Base-by-base conservation (phyloP, 2,888 invertebrate genomes). In the Leptinotarsa haldemani region DNA sequence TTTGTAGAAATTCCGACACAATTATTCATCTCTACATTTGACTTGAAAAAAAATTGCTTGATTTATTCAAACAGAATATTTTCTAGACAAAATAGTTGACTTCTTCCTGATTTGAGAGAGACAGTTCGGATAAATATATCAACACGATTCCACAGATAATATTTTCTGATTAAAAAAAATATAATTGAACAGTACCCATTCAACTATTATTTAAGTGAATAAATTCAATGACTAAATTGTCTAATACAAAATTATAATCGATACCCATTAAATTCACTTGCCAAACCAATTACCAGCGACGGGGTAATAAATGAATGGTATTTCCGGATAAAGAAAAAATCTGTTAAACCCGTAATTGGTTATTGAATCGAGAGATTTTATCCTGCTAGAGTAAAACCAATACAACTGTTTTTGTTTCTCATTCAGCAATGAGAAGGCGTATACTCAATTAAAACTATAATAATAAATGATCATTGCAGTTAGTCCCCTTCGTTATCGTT, bases 401-500 rank as follows among this genome's bases (percentile, higher is more conserved):
- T 72, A 75, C 66, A 64, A 72, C 52, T 72, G 73, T 77, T 74
- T 76, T 77, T 73, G 69, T 66, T 74, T 73, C 71, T 74, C 56
- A 77, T 77, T 77, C 75, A 78, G 76, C 79, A 79, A 71, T 76
- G 74, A 76, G 78, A 74, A 77, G 80, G 80, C 80, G 80, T 76
- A 79, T 77, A 77, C 79, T 79, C 80, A 82, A 82, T 82, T 81
- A 82, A 73, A 77, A 69, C 70, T 73, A 68, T 73, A 75, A 77
- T 78, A 78, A 78, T 75, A 70, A 73, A 77, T 74, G 74, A 77
- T 71, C 67, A 73, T 73, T 73, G 74, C 65, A 68, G 72, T 69
- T 72, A 72, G 65, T 70, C 72, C 71, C 66, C 66, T 71, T 71
- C 63, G 73, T 73, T 73, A 73, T 61, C n/a, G 25, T 30, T 61